These are phyloP conservation scores for Liolophura sinensis DNA, from an alignment of 1,140 invertebrate species.

Conservation along the genomic window DNA sequence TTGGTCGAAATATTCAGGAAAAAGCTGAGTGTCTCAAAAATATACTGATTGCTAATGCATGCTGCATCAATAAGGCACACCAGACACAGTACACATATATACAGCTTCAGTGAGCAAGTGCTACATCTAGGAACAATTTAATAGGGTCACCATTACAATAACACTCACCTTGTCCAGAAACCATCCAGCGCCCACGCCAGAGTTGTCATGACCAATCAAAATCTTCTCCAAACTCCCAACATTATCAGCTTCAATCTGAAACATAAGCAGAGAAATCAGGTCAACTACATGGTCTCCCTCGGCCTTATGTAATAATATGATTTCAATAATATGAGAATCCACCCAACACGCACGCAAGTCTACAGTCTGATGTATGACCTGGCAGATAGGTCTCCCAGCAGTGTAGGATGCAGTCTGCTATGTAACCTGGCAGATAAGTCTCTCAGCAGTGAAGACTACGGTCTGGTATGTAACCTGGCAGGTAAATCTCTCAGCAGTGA, in stretches of 20 bases:
- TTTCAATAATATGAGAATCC: too few relatives aligned
- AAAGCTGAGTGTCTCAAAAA: background rate
- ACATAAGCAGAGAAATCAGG: constrained; percentile 11
- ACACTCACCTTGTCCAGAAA: constrained; percentile 43
- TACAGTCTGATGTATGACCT: too few relatives aligned
- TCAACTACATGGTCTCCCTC: background rate
- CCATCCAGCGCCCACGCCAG: constrained; percentile 45
- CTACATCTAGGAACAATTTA: background rate
- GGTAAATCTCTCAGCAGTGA: too few relatives aligned
- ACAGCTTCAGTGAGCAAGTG: background rate
- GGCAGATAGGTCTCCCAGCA: too few relatives aligned
- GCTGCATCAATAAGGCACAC: background rate
- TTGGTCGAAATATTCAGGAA: too few relatives aligned
- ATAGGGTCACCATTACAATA: background rate
- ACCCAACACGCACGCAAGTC: too few relatives aligned
- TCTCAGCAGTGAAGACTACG: too few relatives aligned
- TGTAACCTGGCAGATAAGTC: too few relatives aligned
- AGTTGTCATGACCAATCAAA: constrained; percentile 48
- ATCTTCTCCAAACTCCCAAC: constrained; percentile 42
- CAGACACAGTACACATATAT: background rate
- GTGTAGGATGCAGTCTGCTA: too few relatives aligned
- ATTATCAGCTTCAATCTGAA: constrained; percentile 33
- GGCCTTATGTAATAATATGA: too few relatives aligned
- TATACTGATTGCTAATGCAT: background rate
- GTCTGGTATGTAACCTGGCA: too few relatives aligned